A percentile compares a stretch with the other conserved stretches of the same genome.
Evolutionary conservation across 2,797 vertebrate genomes (phyloP).

Genomic region (Hafferia zeledoni): DNA sequence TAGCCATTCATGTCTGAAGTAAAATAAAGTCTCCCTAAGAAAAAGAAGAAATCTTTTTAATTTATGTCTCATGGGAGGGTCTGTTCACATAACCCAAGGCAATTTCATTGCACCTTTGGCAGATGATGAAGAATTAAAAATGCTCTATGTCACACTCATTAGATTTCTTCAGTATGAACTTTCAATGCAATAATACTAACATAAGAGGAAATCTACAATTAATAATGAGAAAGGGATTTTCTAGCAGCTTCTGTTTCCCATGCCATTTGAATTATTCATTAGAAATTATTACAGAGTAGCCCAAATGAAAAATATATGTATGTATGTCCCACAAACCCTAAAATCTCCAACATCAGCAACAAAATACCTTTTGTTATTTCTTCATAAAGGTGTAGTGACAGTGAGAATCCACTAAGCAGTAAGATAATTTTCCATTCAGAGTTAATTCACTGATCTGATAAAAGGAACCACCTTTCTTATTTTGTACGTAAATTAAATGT

Average conservation of each 20-base stretch:
- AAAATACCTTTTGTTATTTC: slow-evolving; percentile 15
- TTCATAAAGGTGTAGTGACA: neutral
- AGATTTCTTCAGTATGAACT: slow-evolving; percentile 2
- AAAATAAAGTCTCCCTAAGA: slow-evolving; percentile 42
- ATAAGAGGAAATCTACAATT: slow-evolving; percentile 41
- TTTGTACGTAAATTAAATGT: slow-evolving; percentile 66
- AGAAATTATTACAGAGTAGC: slow-evolving; percentile 20
- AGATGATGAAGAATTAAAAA: slow-evolving; percentile 47
- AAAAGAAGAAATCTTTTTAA: slow-evolving; percentile 43
- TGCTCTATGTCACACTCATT: neutral
- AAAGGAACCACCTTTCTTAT: slow-evolving; percentile 58
- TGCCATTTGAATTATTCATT: slow-evolving; percentile 49
- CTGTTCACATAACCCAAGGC: slow-evolving; percentile 31
- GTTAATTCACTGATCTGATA: slow-evolving; percentile 63
- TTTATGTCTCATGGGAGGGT: slow-evolving; percentile 5
- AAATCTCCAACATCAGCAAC: neutral
- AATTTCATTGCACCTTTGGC: slow-evolving; percentile 32
- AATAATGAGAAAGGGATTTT: slow-evolving; percentile 31
- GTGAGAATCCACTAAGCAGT: slow-evolving; percentile 30
- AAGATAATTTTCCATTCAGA: slow-evolving; percentile 60
- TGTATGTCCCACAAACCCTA: neutral
- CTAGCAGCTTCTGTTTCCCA: slow-evolving; percentile 34
- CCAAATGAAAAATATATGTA: neutral
- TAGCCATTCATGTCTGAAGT: slow-evolving; percentile 30
- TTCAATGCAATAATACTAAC: slow-evolving; percentile 8